phyloP scores from a whole-genome alignment of 2,888 invertebrate genomes.

The Phortica okadai region DNA sequence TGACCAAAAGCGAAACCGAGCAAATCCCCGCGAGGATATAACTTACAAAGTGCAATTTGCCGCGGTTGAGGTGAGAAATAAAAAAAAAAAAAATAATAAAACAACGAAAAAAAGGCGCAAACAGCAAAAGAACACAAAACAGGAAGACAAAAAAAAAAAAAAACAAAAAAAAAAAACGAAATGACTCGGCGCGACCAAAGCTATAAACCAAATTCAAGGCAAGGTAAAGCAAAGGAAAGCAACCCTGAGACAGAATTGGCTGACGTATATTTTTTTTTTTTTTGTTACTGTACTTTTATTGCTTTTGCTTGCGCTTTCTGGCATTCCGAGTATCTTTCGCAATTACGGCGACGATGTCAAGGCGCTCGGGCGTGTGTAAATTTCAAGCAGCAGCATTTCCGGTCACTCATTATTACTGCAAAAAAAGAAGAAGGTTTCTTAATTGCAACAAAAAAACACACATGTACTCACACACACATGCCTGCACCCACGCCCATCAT shows the following conservation, averaged over 20 bases:
- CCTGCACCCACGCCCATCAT: neutral
- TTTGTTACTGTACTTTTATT: neutral
- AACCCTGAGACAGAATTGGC: constrained; percentile 42
- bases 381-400: constrained; percentile 12
- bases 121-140: constrained; percentile 16
- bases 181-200: constrained; percentile 14
- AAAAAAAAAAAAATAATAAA: neutral
- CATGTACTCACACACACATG: neutral
- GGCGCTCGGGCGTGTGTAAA: constrained; percentile 47
- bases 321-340: neutral
- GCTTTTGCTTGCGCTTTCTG: neutral
- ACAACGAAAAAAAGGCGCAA: neutral
- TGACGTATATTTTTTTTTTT: neutral
- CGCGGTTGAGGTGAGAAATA: neutral
- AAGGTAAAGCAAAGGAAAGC: constrained; percentile 40
- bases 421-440: neutral
- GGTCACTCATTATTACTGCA: constrained; percentile 13
- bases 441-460: neutral
- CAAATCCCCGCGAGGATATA: constrained; percentile 23
- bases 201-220: constrained; percentile 55
- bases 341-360: constrained; percentile 56
- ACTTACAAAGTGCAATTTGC: neutral
- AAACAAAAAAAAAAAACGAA: neutral
- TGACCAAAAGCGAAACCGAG: neutral
- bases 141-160: neutral